phyloP scores from a whole-genome alignment of 2,113 vertebrate species.

The Cyphomyrus discorhynchus region DNA sequence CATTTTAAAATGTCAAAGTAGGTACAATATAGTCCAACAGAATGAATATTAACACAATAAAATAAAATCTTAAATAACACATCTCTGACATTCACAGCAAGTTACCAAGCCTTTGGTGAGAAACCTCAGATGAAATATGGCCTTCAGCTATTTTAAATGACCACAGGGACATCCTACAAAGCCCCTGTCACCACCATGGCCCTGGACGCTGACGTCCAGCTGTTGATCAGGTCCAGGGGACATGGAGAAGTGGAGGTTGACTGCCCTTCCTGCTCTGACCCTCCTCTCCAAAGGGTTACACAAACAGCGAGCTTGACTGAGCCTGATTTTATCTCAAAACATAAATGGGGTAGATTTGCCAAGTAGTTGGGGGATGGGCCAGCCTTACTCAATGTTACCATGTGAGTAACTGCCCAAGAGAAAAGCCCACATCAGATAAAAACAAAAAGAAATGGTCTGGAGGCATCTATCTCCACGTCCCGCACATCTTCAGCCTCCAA shows the following conservation, averaged over 20 bases:
- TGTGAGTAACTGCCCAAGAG: background rate
- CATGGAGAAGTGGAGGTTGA: background rate
- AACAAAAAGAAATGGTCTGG: background rate
- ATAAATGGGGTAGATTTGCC: background rate
- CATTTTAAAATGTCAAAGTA: background rate
- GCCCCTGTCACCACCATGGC: background rate
- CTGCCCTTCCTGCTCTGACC: background rate
- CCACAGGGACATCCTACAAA: background rate
- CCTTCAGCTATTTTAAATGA: background rate
- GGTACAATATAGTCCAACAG: background rate
- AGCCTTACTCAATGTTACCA: background rate
- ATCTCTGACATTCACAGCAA: background rate
- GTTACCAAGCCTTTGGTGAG: background rate
- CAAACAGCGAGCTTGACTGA: background rate
- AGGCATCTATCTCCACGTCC: slow-evolving; percentile 59
- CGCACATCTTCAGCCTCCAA: slow-evolving; percentile 53
- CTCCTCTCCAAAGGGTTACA: background rate
- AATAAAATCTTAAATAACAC: background rate
- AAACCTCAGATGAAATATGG: background rate
- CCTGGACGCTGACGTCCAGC: background rate
- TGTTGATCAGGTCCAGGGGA: background rate
- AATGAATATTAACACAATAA: background rate
- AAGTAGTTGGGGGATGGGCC: background rate
- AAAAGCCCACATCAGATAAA: background rate
- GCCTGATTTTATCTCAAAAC: background rate